Base-by-base conservation (phyloP, 2,797 vertebrate genomes). In the Pseudochaenichthys georgianus region DNA sequence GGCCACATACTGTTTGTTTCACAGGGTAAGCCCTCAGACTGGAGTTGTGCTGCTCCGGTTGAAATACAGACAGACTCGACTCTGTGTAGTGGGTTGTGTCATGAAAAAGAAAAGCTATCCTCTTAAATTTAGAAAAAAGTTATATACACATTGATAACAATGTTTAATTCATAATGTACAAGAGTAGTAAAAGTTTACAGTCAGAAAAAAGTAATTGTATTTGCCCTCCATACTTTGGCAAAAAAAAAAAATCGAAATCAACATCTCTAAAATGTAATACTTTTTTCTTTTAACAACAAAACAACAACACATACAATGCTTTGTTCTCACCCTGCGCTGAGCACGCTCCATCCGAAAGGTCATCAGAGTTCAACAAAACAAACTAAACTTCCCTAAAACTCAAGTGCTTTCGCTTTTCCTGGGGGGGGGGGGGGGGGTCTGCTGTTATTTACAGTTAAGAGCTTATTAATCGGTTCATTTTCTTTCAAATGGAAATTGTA, bases 141-240 rank as follows among this genome's bases (percentile, higher is more conserved):
- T 94, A 94, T 94, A 93, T 94, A 95, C 92, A 95, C 93, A 93
- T 86, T 77, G 87, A 93, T 92, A 94, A 90, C 86, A 89, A 93
- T 90, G 90, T n/a, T 91, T 94, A 92, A 94, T 93, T 92, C 85
- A 89, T 93, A 92, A 93, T 94, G 93, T 95, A 95, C 95, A 95
- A 84, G 90, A 94, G 91, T 94, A 93, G 92, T 90, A 95, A 94
- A 95, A 91, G 92, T 94, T 94, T 95, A 94, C 94, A 88, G 88
- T 93, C 88, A 91, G 88, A 94, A 94, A 94, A 60, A 91, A 87
- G 89, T 93, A 74, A 87, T 92, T 88, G 80, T 87, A 90, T 83
- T 94, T 58, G 71, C 87, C 74, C 85, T 92, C 92, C 88, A 87
- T 88, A 92, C 87, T 85, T 89, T 91, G 89, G 91, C 92, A 89